Evolutionary conservation across 2,888 invertebrate species (phyloP).

Genomic region (Cyclophora punctaria): DNA sequence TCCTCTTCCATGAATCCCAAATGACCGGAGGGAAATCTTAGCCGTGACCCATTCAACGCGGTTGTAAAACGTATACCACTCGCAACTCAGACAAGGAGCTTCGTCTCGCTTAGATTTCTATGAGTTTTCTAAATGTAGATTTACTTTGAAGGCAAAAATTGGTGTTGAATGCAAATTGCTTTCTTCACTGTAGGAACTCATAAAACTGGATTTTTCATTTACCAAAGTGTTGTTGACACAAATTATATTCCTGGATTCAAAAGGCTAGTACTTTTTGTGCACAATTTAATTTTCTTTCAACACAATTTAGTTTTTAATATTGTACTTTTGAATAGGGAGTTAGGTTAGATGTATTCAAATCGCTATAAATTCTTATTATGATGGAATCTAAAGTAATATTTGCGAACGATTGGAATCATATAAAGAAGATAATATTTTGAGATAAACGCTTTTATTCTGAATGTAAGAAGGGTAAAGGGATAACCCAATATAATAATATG

Average conservation of each 20-base stretch:
- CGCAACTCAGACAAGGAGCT: slow-evolving; percentile 18
- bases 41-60: slow-evolving; percentile 69
- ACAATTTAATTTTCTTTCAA: too few species aligned
- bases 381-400: slow-evolving; percentile 7
- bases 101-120: slow-evolving; percentile 11
- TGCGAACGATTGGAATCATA: slow-evolving; percentile 22
- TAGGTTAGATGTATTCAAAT: too few species aligned
- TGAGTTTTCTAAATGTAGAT: slow-evolving; percentile 13
- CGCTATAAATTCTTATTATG: too few species aligned
- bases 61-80: slow-evolving; percentile 40
- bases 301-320: too few species aligned
- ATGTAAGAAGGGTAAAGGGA: slow-evolving; percentile 72
- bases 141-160: slow-evolving; percentile 9
- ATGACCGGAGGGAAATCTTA: slow-evolving; percentile 76
- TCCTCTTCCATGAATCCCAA: slow-evolving; percentile 72
- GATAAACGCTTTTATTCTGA: slow-evolving; percentile 7
- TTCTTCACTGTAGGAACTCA: background rate
- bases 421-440: slow-evolving; percentile 6
- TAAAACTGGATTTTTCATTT: too few species aligned
- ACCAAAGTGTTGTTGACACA: too few species aligned
- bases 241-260: too few species aligned
- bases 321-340: too few species aligned
- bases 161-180: slow-evolving; percentile 5
- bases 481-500: slow-evolving; percentile 3
- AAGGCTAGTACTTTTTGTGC: too few species aligned